Base-by-base conservation (phyloP, 2,888 invertebrate species). In the Drosophila infuscata region DNA sequence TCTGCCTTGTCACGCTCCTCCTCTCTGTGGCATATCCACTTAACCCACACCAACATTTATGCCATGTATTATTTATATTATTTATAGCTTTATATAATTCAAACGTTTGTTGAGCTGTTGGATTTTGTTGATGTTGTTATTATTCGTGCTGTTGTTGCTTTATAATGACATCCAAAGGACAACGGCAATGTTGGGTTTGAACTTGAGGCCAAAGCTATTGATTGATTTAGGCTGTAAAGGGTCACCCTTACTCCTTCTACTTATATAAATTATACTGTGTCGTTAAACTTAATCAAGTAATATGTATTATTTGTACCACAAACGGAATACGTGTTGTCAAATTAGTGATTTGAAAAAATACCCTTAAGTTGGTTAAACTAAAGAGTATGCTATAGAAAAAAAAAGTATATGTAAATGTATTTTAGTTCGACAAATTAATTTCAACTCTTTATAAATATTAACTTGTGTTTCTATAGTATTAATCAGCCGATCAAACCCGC, bases 1-100 rank as follows among this genome's bases (percentile, higher is more conserved):
- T 36, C 20, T 33, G 49, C 25, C 20, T 46, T 29, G 36, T n/a
- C 56, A 36, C 56, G 17, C 56, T 17, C n/a, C 54, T 11, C 17
- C n/a, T 29, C 11, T 9, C 7, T 29, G 53, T 17, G 41, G 36
- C 57, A 62, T 48, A 65, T 75, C 38, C 46, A 36, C 61, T 72
- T 67, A 71, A 43, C 30, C 33, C 52, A 60, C 30, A 30, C 56
- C 38, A 46, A 8, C 25, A 32, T 32, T 51, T 33, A 11, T 79
- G 67, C 17, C 43, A 75, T 78, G 25, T 75, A 79, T 79, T 85
- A 83, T 88, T 84, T 67, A 76, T 68, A 63, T 57, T 59, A 72
- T 57, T 66, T 68, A 53, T 52, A 69, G 48, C 64, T 46, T 51
- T 43, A 33, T 49, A 43, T 43, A 51, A 41, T 56, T 32, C 30